Percentiles rank a stretch among this genome's conserved stretches.
phyloP scores from a whole-genome alignment of 2,888 invertebrate species.

The Ochlodes sylvanus region DNA sequence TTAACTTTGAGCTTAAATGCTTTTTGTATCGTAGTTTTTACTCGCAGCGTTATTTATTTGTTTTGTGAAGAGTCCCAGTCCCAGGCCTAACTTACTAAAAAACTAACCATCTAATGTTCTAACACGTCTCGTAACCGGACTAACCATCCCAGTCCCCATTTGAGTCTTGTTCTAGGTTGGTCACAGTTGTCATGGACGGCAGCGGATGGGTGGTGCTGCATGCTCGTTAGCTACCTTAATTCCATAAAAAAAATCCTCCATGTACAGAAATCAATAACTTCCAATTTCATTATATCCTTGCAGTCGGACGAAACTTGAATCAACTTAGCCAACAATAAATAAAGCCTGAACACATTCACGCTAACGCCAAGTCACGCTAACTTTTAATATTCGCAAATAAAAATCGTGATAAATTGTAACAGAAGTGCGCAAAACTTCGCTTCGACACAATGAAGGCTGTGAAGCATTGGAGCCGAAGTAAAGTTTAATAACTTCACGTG shows the following conservation, averaged over 20 bases:
- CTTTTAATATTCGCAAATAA: constrained; percentile 7
- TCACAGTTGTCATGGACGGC: too few relatives aligned
- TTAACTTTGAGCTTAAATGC: constrained; percentile 16
- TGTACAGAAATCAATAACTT: background rate
- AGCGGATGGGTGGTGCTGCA: too few relatives aligned
- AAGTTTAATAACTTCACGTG: constrained; percentile 7
- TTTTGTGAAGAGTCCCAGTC: too few relatives aligned
- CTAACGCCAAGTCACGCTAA: background rate
- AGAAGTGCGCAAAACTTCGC: background rate
- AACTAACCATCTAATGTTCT: too few relatives aligned
- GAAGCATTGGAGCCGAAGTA: background rate
- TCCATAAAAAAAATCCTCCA: too few relatives aligned
- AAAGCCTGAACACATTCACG: constrained; percentile 3
- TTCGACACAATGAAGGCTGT: background rate
- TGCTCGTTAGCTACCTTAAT: too few relatives aligned
- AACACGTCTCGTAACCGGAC: too few relatives aligned
- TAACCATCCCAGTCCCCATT: too few relatives aligned
- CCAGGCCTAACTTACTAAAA: too few relatives aligned
- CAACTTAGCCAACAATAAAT: background rate
- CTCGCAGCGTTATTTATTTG: background rate
- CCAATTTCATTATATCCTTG: background rate
- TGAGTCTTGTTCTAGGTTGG: too few relatives aligned
- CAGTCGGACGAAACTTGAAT: background rate
- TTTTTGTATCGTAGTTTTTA: constrained; percentile 17
- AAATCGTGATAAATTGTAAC: constrained; percentile 2